Evolutionary conservation across 2,113 vertebrate species (phyloP).

Genomic region (Psephotus haematonotus): DNA sequence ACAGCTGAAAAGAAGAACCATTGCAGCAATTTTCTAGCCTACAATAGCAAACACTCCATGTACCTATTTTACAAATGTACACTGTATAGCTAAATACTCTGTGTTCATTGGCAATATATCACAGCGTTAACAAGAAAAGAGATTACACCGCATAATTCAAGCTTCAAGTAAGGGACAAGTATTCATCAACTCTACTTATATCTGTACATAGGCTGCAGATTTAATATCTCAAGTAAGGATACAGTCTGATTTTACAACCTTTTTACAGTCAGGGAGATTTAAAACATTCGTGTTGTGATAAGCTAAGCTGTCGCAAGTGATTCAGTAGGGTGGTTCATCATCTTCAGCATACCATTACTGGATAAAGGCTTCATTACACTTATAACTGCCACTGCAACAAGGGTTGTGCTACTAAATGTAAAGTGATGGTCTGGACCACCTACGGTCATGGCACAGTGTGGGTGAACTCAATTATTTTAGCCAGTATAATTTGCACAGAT

Average conservation of each 20-base stretch:
- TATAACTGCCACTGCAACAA: not conserved
- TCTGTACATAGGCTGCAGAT: not conserved
- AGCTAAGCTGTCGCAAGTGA: not conserved
- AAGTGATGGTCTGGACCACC: not conserved
- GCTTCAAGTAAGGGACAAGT: not conserved
- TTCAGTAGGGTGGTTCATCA: not conserved
- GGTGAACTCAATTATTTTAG: not conserved
- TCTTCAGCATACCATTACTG: not conserved
- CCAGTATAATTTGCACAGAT: not conserved
- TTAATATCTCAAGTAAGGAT: not conserved
- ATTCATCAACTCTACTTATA: not conserved
- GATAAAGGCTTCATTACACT: not conserved
- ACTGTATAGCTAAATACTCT: not conserved
- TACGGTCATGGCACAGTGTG: not conserved
- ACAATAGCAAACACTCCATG: not conserved
- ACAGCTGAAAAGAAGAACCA: not conserved
- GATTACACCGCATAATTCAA: not conserved
- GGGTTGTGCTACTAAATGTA: not conserved
- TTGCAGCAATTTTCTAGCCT: not conserved
- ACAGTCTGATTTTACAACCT: not conserved
- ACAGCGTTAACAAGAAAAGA: not conserved
- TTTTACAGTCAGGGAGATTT: not conserved
- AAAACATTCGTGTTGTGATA: not conserved
- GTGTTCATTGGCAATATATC: not conserved
- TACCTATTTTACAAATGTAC: not conserved